phyloP scores from a whole-genome alignment of 2,888 invertebrate species.

The Caradrina kadenii region DNA sequence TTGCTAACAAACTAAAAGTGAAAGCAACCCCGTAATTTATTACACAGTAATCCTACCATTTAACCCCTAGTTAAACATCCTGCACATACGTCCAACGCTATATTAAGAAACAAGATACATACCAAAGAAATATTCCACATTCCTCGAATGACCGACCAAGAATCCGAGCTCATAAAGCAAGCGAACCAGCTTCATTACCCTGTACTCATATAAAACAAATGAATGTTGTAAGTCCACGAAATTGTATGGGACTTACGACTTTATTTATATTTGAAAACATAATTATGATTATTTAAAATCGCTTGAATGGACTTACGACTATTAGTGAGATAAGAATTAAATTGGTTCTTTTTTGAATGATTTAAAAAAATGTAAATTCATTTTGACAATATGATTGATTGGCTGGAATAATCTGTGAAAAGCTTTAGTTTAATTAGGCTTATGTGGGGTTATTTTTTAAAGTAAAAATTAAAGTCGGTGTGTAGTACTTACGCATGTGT shows the following conservation, averaged over 20 bases:
- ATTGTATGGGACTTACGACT: constrained; percentile 10
- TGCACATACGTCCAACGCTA: constrained; percentile 1
- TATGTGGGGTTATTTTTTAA: no score
- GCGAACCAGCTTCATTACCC: constrained; percentile 65
- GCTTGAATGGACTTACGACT: not conserved
- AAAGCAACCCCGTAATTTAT: constrained; percentile 28
- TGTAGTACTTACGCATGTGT: no score
- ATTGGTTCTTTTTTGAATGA: no score
- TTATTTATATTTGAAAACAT: constrained; percentile 18
- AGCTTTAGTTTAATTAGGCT: no score
- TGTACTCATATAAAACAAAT: constrained; percentile 70
- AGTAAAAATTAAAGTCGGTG: no score
- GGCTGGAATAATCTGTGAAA: no score
- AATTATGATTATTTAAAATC: not conserved
- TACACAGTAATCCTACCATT: constrained; percentile 4
- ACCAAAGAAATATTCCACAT: constrained; percentile 31
- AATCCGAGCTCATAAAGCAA: constrained; percentile 34
- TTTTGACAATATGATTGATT: no score
- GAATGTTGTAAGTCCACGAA: constrained; percentile 13
- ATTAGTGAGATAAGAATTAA: no score
- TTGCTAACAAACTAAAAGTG: no score
- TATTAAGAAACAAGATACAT: constrained; percentile 22
- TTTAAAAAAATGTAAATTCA: no score
- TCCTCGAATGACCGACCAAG: constrained; percentile 44
- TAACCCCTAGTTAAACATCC: constrained; percentile 1